Conservation (phyloP, 2,797 vertebrate species). For the Tangara arthus region DNA sequence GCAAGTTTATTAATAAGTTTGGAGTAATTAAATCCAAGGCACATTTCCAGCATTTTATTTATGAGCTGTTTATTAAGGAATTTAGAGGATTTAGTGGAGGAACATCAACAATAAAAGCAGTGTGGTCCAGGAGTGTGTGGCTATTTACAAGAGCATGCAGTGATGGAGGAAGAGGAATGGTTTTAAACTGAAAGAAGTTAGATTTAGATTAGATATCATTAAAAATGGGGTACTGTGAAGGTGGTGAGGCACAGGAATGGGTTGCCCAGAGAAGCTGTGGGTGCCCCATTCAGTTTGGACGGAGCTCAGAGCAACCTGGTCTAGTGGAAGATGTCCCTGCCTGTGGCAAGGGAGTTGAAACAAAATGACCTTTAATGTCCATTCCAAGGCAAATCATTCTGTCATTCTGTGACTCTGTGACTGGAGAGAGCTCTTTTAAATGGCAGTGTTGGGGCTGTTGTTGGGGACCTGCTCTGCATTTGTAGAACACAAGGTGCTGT, state of each 20-base stretch:
- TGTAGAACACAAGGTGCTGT: not conserved
- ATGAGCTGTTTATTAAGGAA: not conserved
- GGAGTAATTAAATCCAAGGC: constrained; percentile 13
- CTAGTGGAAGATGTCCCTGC: not conserved
- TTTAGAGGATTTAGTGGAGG: not conserved
- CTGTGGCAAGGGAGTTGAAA: not conserved
- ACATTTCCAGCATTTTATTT: constrained; percentile 44
- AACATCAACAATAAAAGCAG: not conserved
- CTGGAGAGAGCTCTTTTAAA: not conserved
- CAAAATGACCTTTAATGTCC: not conserved
- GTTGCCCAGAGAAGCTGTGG: not conserved
- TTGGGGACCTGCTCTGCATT: not conserved
- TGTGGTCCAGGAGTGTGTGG: not conserved
- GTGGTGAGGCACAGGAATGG: not conserved
- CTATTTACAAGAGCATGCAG: not conserved
- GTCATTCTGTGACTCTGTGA: not conserved
- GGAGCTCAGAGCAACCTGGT: not conserved
- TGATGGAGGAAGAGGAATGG: not conserved
- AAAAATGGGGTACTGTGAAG: not conserved
- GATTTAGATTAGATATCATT: not conserved
- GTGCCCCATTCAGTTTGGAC: not conserved
- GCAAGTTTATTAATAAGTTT: not conserved
- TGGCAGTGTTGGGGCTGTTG: not conserved
- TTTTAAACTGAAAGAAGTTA: not conserved
- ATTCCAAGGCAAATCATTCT: not conserved